Conservation (phyloP, 2,797 vertebrate species). For the Staurois parvus region DNA sequence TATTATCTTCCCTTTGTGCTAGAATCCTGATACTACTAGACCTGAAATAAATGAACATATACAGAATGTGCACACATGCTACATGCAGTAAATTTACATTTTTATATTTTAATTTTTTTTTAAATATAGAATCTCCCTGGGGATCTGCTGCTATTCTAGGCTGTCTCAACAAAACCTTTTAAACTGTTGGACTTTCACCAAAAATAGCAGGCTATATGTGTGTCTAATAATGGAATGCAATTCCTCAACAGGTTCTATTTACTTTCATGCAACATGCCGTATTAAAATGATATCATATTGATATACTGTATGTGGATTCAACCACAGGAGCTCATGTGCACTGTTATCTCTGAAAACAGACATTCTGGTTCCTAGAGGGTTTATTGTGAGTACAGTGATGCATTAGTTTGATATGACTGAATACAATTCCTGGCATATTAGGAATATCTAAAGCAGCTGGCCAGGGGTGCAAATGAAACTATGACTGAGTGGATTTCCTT, state of each 20-base stretch:
- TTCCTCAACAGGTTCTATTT: neutral
- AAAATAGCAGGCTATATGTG: too few relatives aligned
- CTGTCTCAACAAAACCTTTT: too few relatives aligned
- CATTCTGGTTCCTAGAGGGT: neutral
- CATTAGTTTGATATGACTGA: neutral
- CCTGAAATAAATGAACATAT: too few relatives aligned
- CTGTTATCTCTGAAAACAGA: slow-evolving; percentile 7
- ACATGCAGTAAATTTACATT: too few relatives aligned
- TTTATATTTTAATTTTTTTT: too few relatives aligned
- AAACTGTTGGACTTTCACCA: too few relatives aligned
- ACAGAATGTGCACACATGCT: too few relatives aligned
- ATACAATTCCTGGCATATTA: neutral
- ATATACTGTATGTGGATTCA: neutral
- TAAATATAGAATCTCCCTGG: too few relatives aligned
- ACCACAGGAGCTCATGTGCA: neutral
- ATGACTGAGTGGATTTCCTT: neutral
- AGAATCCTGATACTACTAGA: too few relatives aligned
- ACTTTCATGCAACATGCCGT: neutral
- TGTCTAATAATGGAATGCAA: neutral
- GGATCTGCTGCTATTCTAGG: too few relatives aligned
- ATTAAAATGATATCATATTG: neutral
- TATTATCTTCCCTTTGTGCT: too few relatives aligned
- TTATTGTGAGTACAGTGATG: neutral
- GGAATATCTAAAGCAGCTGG: slow-evolving; percentile 1
- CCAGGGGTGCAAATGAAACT: neutral